Evolutionary conservation across 2,888 invertebrate species (phyloP).

Genomic region (Melieria crassipennis): DNA sequence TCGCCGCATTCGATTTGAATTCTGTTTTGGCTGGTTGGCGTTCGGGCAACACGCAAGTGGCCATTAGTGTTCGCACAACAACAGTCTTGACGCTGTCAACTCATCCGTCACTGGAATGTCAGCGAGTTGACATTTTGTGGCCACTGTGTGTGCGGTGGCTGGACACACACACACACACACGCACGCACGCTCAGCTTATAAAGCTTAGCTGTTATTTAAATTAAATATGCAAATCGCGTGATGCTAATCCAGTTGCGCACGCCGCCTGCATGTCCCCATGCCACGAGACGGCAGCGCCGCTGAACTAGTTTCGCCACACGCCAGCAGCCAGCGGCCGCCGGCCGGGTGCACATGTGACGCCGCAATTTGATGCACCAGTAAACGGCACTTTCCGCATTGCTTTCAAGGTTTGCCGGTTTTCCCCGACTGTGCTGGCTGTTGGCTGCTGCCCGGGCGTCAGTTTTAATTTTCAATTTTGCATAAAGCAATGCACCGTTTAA

Average conservation of each 20-base stretch:
- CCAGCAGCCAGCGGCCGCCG: too few relatives aligned
- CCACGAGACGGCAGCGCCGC: too few relatives aligned
- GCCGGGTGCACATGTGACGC: too few relatives aligned
- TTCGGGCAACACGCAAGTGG: not conserved
- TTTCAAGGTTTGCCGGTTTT: constrained; percentile 5
- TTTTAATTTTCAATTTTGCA: too few relatives aligned
- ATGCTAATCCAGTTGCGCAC: constrained; percentile 51
- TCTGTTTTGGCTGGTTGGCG: not conserved
- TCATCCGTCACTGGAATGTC: constrained; percentile 65
- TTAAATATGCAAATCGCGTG: constrained; percentile 61
- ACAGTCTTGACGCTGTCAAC: constrained; percentile 64
- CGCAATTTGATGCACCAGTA: constrained; percentile 17
- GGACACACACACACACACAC: not conserved
- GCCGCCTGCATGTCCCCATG: too few relatives aligned
- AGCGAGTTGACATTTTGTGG: constrained; percentile 60
- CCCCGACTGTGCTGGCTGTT: too few relatives aligned
- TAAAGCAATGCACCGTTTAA: too few relatives aligned
- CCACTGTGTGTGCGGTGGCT: constrained; percentile 46
- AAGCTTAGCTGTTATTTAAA: constrained; percentile 51
- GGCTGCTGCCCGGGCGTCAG: too few relatives aligned
- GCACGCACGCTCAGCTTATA: not conserved
- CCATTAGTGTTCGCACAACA: constrained; percentile 49
- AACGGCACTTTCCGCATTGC: constrained; percentile 30
- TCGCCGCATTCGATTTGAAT: not conserved
- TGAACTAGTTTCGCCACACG: too few relatives aligned